Percentiles rank a stretch among this genome's conserved stretches.
phyloP scores from a whole-genome alignment of 35 echinoderm and acorn worm species.

The Nesometra sesokonis region DNA sequence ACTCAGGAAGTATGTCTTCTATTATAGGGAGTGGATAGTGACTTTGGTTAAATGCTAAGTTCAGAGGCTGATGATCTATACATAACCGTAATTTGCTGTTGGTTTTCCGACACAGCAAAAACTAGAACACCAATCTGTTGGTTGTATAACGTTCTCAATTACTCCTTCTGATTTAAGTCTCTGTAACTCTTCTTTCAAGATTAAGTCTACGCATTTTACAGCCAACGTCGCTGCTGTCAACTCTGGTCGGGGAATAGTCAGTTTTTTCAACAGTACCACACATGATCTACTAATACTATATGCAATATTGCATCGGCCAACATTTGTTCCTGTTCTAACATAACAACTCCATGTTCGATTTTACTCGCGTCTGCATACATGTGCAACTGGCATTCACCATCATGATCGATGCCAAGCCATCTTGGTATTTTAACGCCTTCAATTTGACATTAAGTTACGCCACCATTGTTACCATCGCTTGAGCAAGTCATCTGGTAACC shows the following conservation, averaged over 20 bases:
- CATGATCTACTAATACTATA: too few species aligned
- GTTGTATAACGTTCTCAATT: constrained; percentile 25
- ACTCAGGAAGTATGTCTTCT: constrained; percentile 21
- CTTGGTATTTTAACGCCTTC: neutral
- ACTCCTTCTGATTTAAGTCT: constrained; percentile 5
- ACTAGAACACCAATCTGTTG: neutral
- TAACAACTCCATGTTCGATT: too few species aligned
- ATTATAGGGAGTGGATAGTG: neutral
- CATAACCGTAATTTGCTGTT: constrained; percentile 34
- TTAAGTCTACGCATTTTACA: too few species aligned
- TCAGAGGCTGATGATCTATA: constrained; percentile 34
- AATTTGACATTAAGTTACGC: neutral
- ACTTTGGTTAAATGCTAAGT: neutral
- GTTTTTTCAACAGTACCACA: too few species aligned
- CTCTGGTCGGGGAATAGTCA: too few species aligned
- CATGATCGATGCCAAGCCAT: neutral
- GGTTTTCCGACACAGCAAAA: constrained; percentile 12
- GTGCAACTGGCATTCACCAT: neutral
- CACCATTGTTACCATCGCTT: neutral
- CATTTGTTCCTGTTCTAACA: too few species aligned
- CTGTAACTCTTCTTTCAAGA: constrained; percentile 24
- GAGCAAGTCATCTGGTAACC: neutral
- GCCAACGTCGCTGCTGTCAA: too few species aligned
- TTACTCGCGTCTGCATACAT: too few species aligned
- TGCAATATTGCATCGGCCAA: too few species aligned